Base-by-base conservation (phyloP, 2,113 vertebrate genomes). In the Triplophysa siluroides region DNA sequence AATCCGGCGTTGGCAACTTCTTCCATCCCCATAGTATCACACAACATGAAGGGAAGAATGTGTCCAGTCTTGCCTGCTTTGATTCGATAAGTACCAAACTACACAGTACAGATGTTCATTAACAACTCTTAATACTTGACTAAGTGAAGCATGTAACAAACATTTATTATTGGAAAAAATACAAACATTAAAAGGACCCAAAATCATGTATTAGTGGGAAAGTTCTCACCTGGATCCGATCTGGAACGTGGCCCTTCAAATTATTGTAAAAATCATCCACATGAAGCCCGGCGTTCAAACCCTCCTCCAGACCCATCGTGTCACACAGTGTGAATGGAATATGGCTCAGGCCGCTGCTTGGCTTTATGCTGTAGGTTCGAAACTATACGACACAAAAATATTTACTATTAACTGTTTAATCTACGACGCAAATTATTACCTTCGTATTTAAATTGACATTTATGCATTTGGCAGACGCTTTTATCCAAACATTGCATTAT, bases 1-100 rank as follows among this genome's bases (percentile, higher is more conserved):
- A 93, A 76, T 41, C 92, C 92, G 21, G 71, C 13, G 23, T 86
- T 85, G n/a, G 26, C 33, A 61, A 70, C 84, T 16, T 88, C 88
- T 81, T 92, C 91, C 81, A 94, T 64, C 23, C 92, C 92, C 91
- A 93, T 92, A 23, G 88, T 90, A 86, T 93, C 92, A 75, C 91
- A 93, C 58, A 94, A 43, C 7, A 84, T 13, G 47, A 93, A 76
- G 23, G 91, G 89, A 50, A 91, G 2, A 2, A 8, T 0, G 3
- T 4, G 50, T 11, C 85, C 85, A 12, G 77, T 65, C 16, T 75
- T 77, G 29, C 84, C 83, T 26, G 56, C 67, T 78, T 84, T 90
- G 62, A 93, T 71, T 9, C 24, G 21, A 75, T 90, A 92, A 18
- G 81, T 89, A 52, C 89, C 88, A 26, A 88, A 92, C 92, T 93